Percentiles rank a stretch among this genome's conserved stretches.
Conservation (phyloP, 2,797 vertebrate genomes). For the Limnodromus scolopaceus region DNA sequence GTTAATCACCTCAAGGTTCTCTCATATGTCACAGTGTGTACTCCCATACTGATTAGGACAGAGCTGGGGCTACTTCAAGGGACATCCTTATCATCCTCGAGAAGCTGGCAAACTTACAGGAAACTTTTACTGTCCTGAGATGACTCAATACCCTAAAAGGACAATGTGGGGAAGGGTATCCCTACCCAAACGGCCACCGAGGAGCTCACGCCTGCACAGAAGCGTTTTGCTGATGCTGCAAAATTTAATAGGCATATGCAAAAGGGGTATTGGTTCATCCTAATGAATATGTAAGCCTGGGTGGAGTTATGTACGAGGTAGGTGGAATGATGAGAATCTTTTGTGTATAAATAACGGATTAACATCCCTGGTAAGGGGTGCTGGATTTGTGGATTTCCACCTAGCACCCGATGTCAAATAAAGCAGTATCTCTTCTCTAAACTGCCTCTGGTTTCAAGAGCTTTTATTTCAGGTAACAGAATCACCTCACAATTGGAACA, state of each 20-base stretch:
- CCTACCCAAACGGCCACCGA: not conserved
- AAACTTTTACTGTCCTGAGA: not conserved
- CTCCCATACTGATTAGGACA: no score
- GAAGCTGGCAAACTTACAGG: no score
- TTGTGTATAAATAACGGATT: not conserved
- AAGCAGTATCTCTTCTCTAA: not conserved
- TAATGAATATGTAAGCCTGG: not conserved
- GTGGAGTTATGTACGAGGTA: not conserved
- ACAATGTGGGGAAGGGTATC: not conserved
- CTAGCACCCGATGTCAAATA: not conserved
- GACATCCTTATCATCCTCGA: no score
- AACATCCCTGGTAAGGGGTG: not conserved
- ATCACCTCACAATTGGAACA: not conserved
- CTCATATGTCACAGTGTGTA: not conserved
- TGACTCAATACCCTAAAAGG: not conserved
- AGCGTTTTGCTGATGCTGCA: not conserved
- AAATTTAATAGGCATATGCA: not conserved
- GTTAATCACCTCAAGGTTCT: not conserved
- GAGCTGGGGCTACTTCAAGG: no score
- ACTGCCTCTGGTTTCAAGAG: not conserved
- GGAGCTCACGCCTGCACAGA: not conserved
- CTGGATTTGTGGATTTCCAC: not conserved
- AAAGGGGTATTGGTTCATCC: not conserved
- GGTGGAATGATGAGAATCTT: not conserved
- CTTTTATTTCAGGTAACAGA: not conserved